A percentile compares a stretch with the other conserved stretches of the same genome.
phyloP scores from a whole-genome alignment of 2,113 vertebrate genomes.

The Eulemur rufifrons region DNA sequence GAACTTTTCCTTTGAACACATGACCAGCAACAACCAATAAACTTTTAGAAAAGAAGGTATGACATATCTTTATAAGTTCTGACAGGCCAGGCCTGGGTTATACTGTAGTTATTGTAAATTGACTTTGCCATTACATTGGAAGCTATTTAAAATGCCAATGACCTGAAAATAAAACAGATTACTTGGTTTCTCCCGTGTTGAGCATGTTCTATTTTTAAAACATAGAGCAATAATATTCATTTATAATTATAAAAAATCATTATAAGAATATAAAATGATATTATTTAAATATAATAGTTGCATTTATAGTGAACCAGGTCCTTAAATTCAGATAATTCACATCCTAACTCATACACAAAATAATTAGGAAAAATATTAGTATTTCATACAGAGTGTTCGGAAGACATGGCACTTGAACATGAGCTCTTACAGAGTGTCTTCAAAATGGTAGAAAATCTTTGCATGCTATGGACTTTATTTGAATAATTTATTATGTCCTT shows the following conservation, averaged over 20 bases:
- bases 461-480: background rate
- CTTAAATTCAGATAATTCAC: background rate
- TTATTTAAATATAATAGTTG: background rate
- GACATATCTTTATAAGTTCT: background rate
- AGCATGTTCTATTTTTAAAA: background rate
- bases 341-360: background rate
- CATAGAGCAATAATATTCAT: background rate
- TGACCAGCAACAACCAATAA: background rate
- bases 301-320: background rate
- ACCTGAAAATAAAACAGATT: background rate
- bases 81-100: background rate
- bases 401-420: background rate
- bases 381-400: background rate
- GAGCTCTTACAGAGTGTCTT: background rate
- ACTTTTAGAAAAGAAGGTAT: background rate
- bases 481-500: background rate
- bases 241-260: background rate
- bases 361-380: background rate
- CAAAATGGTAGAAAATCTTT: background rate
- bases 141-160: background rate
- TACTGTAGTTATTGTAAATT: background rate
- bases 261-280: no score
- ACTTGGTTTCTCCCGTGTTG: background rate
- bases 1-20: background rate
- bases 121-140: background rate